Evolutionary conservation across 37 sponge, comb jelly and placozoan species (phyloP).

Genomic region (Mnemiopsis leidyi): DNA sequence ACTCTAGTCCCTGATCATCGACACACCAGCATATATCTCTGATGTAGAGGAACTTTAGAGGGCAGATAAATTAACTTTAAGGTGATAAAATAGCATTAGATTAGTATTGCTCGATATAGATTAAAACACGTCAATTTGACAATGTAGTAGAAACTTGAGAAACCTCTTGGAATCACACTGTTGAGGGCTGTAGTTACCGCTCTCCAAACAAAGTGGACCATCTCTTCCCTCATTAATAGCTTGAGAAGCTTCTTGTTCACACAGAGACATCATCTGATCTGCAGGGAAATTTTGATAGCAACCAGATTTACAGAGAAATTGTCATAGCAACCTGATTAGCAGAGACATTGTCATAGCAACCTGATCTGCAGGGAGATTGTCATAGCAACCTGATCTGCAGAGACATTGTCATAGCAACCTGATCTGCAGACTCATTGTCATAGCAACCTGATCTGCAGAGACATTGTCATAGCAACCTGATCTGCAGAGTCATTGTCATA

Average conservation of each 20-base stretch:
- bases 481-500: no score
- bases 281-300: no score
- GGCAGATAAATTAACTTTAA: not conserved
- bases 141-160: not conserved
- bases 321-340: no score
- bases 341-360: no score
- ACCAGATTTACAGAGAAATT: no score
- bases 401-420: no score
- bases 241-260: slow-evolving; percentile 2
- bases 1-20: slow-evolving; percentile 30
- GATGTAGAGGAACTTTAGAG: not conserved
- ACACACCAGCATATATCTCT: slow-evolving; percentile 57
- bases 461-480: no score
- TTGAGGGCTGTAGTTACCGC: slow-evolving; percentile 28
- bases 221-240: slow-evolving; percentile 6
- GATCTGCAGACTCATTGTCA: no score
- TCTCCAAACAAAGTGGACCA: slow-evolving; percentile 14
- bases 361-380: no score
- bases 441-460: no score
- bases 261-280: not conserved
- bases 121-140: not conserved
- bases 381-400: no score
- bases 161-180: slow-evolving; percentile 50
- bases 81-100: not conserved
- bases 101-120: not conserved